These are phyloP conservation scores for Terebella lapidaria DNA, from an alignment of 2,888 invertebrate species.

Conservation along the genomic window DNA sequence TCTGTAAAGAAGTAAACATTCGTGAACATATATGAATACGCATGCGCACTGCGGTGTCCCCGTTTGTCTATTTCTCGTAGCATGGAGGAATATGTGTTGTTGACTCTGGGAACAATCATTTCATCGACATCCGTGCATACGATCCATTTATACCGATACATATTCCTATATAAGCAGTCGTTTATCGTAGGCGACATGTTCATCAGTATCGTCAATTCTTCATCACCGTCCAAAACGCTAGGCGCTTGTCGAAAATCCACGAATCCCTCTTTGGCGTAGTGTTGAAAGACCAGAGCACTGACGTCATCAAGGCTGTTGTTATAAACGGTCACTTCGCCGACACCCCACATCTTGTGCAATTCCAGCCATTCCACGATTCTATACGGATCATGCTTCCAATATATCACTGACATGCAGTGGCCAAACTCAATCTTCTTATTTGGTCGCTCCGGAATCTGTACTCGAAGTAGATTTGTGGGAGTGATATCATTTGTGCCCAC, in stretches of 20 bases:
- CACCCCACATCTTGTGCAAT: conserved; percentile 17
- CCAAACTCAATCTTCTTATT: conserved; percentile 13
- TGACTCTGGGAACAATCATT: conserved; percentile 15
- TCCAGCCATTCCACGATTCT: conserved; percentile 22
- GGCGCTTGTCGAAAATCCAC: conserved; percentile 9
- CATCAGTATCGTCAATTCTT: conserved; percentile 14
- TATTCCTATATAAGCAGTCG: conserved; percentile 22
- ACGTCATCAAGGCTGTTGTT: conserved; percentile 5
- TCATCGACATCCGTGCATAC: conserved; percentile 21
- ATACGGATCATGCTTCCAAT: conserved; percentile 17
- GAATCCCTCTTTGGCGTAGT: conserved; percentile 13
- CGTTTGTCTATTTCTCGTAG: conserved; percentile 4
- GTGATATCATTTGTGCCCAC: not conserved
- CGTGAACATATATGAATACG: conserved; percentile 15
- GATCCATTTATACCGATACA: conserved; percentile 16
- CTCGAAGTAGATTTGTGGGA: conserved; percentile 9
- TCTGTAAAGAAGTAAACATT: conserved; percentile 23
- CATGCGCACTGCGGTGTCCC: not conserved
- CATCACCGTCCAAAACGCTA: not conserved
- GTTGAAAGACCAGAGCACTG: conserved; percentile 3
- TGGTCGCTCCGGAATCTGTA: conserved; percentile 10
- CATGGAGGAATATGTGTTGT: conserved; percentile 11
- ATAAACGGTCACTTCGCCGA: conserved; percentile 19
- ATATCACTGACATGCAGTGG: conserved; percentile 22
- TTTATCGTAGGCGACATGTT: conserved; percentile 22